Evolutionary conservation across 2,888 invertebrate species (phyloP).

Genomic region (Plagodis pulveraria): DNA sequence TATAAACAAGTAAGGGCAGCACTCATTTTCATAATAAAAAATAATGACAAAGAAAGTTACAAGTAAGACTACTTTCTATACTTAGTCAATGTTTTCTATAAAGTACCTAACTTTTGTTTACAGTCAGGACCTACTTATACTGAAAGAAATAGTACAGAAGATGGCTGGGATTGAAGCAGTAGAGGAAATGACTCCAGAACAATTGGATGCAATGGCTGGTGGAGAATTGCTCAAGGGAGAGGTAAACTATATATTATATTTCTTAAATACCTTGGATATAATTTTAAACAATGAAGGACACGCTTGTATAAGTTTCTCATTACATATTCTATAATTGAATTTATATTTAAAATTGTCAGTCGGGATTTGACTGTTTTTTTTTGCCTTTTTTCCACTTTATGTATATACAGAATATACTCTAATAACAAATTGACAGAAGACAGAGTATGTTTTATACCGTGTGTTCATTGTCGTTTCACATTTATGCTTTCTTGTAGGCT

Average conservation of each 20-base stretch:
- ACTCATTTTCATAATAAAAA: too few relatives aligned
- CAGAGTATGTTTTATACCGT: background rate
- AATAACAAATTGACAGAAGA: background rate
- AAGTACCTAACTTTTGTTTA: constrained; percentile 20
- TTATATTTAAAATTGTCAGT: too few relatives aligned
- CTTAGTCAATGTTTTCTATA: too few relatives aligned
- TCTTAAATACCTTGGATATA: too few relatives aligned
- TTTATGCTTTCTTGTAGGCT: constrained; percentile 85
- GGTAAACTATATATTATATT: constrained; percentile 79
- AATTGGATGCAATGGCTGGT: constrained; percentile 98
- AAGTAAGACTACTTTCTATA: too few relatives aligned
- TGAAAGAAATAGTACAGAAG: constrained; percentile 99
- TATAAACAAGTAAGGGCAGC: too few relatives aligned
- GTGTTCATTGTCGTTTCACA: background rate
- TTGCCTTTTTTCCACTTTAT: background rate
- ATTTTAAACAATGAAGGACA: too few relatives aligned
- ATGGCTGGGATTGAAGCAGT: constrained; percentile 99
- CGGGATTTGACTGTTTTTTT: too few relatives aligned
- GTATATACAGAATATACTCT: too few relatives aligned
- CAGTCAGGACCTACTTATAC: constrained; percentile 94
- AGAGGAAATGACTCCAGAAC: constrained; percentile 98
- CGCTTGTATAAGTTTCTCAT: too few relatives aligned
- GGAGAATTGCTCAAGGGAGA: constrained; percentile 98
- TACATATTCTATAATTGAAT: too few relatives aligned
- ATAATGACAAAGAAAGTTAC: too few relatives aligned